These are phyloP conservation scores for Ornithorhynchus anatinus DNA, from an alignment of 2,113 vertebrate genomes.

Conservation along the genomic window DNA sequence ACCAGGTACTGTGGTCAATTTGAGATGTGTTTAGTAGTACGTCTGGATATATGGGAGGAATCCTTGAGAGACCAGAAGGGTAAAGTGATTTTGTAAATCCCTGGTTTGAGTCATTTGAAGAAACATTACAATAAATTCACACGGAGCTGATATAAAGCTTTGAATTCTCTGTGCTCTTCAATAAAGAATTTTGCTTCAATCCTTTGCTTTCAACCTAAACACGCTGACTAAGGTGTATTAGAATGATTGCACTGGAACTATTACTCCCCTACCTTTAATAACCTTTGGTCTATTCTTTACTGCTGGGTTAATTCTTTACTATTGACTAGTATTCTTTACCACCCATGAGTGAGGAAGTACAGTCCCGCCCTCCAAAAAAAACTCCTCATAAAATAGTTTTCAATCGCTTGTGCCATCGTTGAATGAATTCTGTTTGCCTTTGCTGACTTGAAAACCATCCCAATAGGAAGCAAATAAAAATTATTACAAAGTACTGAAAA, in stretches of 20 bases:
- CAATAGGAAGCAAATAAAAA: slow-evolving; percentile 74
- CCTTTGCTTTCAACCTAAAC: slow-evolving; percentile 22
- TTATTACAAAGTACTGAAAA: slow-evolving; percentile 68
- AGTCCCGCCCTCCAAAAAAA: slow-evolving; percentile 19
- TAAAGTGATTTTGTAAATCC: slow-evolving; percentile 10
- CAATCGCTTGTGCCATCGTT: slow-evolving; percentile 78
- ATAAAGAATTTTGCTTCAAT: slow-evolving; percentile 9
- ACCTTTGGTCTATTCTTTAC: no score
- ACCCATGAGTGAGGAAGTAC: slow-evolving; percentile 36
- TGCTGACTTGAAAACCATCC: slow-evolving; percentile 79
- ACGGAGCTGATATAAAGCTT: neutral
- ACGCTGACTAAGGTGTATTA: slow-evolving; percentile 8
- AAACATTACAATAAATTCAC: slow-evolving; percentile 12
- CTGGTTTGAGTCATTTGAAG: neutral
- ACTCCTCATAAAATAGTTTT: slow-evolving; percentile 73
- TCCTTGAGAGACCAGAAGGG: neutral
- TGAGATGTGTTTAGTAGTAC: neutral
- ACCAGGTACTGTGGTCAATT: neutral
- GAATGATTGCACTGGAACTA: slow-evolving; percentile 31
- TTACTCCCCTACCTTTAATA: no score
- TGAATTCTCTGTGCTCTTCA: neutral
- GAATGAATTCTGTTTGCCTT: slow-evolving; percentile 85
- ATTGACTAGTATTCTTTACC: no score
- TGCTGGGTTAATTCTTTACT: no score
- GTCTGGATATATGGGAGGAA: neutral